Percentiles rank a stretch among this genome's conserved stretches.
Conservation (phyloP, 2,888 invertebrate genomes). For the Polymixis lichenea region DNA sequence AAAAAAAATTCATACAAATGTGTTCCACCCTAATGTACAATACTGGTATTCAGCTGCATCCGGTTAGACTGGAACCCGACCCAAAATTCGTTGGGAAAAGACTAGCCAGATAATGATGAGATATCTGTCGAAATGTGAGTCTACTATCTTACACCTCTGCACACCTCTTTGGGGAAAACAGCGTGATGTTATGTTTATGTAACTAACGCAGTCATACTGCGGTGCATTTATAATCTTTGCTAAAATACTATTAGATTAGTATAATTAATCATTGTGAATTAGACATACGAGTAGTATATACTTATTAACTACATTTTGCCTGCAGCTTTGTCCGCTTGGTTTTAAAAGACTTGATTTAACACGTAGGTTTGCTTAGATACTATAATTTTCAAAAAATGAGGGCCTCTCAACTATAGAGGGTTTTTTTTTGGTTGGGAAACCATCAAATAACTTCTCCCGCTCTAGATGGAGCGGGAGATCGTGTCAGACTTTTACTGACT, state of each 20-base stretch:
- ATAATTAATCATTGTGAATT: slow-evolving; percentile 7
- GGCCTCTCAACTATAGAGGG: too few species aligned
- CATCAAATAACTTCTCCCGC: too few species aligned
- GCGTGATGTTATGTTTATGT: neutral
- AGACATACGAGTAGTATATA: neutral
- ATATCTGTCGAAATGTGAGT: neutral
- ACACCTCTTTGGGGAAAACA: neutral
- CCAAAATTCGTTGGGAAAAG: too few species aligned
- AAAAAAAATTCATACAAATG: too few species aligned
- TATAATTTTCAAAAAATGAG: neutral
- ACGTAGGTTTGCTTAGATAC: too few species aligned
- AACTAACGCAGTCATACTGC: neutral
- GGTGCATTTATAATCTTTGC: neutral
- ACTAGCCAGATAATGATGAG: too few species aligned
- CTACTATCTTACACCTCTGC: neutral
- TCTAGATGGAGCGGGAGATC: too few species aligned
- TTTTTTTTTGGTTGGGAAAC: too few species aligned
- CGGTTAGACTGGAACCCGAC: too few species aligned
- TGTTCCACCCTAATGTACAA: too few species aligned
- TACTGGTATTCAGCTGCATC: too few species aligned
- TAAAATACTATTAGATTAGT: slow-evolving; percentile 13
- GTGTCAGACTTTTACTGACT: too few species aligned
- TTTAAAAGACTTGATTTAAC: neutral
- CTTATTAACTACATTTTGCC: neutral
- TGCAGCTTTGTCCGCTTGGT: neutral